Conservation (phyloP, 2,797 vertebrate genomes). For the Protonibea diacanthus region DNA sequence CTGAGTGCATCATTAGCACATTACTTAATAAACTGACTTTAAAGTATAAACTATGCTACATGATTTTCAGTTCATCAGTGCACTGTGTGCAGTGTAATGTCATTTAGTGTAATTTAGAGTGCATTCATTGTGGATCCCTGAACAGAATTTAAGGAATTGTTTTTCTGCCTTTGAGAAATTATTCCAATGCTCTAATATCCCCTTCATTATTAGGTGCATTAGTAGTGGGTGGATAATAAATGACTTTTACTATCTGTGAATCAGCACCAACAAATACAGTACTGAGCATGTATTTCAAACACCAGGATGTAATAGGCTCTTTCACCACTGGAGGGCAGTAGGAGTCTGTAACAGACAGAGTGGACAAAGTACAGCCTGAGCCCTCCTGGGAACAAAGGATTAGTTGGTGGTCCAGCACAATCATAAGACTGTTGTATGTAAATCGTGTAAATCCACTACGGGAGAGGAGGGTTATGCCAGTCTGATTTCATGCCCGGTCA, state of each 20-base stretch:
- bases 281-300: neutral
- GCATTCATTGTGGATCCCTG: neutral
- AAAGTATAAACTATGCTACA: neutral
- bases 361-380: conserved; percentile 10
- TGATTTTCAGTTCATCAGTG: neutral
- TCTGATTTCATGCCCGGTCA: conserved; percentile 79
- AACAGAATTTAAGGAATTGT: neutral
- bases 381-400: conserved; percentile 80
- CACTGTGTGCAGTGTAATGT: neutral
- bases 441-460: conserved; percentile 78
- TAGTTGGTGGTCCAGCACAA: conserved; percentile 80
- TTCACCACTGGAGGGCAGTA: conserved; percentile 77
- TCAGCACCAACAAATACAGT: neutral
- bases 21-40: neutral
- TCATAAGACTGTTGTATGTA: conserved; percentile 78
- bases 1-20: neutral
- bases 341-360: conserved; percentile 40
- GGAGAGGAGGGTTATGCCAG: conserved; percentile 71
- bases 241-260: neutral
- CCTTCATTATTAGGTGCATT: neutral
- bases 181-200: neutral
- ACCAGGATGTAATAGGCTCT: conserved; percentile 23
- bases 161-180: neutral
- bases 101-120: neutral
- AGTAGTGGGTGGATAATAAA: neutral